Evolutionary conservation across 2,888 invertebrate species (phyloP), one percentile per base, ranked within the genome.

Genomic region (Lepidochitona cinerea): DNA sequence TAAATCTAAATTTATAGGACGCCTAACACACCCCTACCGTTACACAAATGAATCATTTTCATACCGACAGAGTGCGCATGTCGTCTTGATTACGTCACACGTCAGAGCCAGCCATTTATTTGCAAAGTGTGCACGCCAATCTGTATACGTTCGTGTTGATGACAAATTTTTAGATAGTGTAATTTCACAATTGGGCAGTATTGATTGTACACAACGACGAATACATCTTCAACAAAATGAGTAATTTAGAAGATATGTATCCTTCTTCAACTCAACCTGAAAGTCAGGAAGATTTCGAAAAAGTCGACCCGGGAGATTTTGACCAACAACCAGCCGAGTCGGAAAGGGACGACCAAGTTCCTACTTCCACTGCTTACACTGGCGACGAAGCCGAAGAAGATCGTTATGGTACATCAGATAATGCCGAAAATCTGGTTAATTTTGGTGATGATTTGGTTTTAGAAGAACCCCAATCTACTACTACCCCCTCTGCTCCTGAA

Each of bases 361-460:
- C 85, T 67, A 82, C 85, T 33, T 84, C 85, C 26, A 83, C 85
- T 35, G 81, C 84, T 67, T 77, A 80, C 76, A 74, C 80, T 32
- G 84, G 80, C 75, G 84, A 82, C 74, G 83, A 84, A 65, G 81
- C 83, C 36, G 85, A 87, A 73, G 85, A 83, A 68, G 85, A 87
- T 77, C 81, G 81, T 74, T 87, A 85, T 77, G 82, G 80, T 75
- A 75, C 76, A 72, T 76, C 77, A 71, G 81, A 78, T 69, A 76
- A 74, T 69, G 76, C 77, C 54, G 75, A 75, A 69, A 75, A 77
- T 65, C 74, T 73, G 33, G 5, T 37, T 1, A 53, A 73, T 26
- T 70, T 65, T 70, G 70, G 65, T 41, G 65, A 26, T 18, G 32
- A 36, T 32, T n/a, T n/a, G 66, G 71, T 65, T 14, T 29, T 23